These are phyloP conservation scores for Mormyrops boulengeri DNA, from an alignment of 2,797 vertebrate species.

Conservation along the genomic window DNA sequence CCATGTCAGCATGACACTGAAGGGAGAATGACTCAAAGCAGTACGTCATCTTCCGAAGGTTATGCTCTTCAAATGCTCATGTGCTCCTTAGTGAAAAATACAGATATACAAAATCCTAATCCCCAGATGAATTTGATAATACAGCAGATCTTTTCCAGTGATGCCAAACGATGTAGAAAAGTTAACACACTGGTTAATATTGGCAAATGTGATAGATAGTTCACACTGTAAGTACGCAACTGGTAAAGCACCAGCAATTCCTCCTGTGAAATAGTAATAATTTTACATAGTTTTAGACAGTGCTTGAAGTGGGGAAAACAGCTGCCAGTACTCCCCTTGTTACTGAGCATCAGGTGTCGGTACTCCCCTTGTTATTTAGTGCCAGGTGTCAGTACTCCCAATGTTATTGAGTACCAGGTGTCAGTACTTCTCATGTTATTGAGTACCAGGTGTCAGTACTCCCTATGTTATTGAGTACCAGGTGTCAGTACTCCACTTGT, in stretches of 20 bases:
- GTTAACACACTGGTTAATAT: neutral
- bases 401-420: neutral
- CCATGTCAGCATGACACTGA: neutral
- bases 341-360: neutral
- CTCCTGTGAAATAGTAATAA: neutral
- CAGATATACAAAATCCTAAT: neutral
- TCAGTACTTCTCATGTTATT: neutral
- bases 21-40: neutral
- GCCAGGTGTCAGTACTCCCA: neutral
- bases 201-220: neutral
- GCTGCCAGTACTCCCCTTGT: neutral
- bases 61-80: neutral
- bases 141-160: neutral
- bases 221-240: neutral
- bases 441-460: neutral
- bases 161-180: neutral
- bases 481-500: neutral
- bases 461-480: neutral
- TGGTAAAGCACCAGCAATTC: neutral
- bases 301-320: neutral
- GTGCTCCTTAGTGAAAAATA: neutral
- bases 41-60: neutral
- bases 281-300: neutral
- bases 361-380: neutral
- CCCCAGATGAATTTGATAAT: neutral